phyloP scores from a whole-genome alignment of 2,113 vertebrate species.

The Boleophthalmus pectinirostris region DNA sequence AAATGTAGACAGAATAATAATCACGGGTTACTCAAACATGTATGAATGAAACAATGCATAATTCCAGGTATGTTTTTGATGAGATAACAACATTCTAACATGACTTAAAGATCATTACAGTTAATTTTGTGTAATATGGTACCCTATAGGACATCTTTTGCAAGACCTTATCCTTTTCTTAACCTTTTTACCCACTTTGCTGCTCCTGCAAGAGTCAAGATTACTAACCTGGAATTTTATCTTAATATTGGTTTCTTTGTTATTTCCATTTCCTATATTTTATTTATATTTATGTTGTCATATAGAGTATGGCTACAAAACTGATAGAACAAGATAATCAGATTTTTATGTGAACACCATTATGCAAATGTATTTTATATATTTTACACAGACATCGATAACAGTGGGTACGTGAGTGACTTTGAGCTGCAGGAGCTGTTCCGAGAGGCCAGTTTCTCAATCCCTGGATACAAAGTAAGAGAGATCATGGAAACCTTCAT shows the following conservation, averaged over 20 bases:
- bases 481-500: slow-evolving; percentile 92
- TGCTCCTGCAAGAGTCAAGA: too few species aligned
- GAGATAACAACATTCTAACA: too few species aligned
- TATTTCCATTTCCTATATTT: background rate
- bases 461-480: slow-evolving; percentile 93
- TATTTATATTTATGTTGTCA: background rate
- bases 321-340: background rate
- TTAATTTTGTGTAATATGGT: too few species aligned
- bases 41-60: too few species aligned
- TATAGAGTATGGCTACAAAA: background rate
- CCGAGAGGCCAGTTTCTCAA: slow-evolving; percentile 89
- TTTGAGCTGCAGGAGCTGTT: slow-evolving; percentile 97
- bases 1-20: too few species aligned
- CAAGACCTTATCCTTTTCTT: too few species aligned
- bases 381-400: slow-evolving; percentile 85
- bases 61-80: too few species aligned
- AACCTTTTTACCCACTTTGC: too few species aligned
- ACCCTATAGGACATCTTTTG: too few species aligned
- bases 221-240: background rate
- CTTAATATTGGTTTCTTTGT: background rate
- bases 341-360: background rate
- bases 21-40: too few species aligned
- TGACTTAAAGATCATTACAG: too few species aligned
- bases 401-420: slow-evolving; percentile 93
- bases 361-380: background rate